Conservation (phyloP, 2,113 vertebrate species). For the Lepus timidus region DNA sequence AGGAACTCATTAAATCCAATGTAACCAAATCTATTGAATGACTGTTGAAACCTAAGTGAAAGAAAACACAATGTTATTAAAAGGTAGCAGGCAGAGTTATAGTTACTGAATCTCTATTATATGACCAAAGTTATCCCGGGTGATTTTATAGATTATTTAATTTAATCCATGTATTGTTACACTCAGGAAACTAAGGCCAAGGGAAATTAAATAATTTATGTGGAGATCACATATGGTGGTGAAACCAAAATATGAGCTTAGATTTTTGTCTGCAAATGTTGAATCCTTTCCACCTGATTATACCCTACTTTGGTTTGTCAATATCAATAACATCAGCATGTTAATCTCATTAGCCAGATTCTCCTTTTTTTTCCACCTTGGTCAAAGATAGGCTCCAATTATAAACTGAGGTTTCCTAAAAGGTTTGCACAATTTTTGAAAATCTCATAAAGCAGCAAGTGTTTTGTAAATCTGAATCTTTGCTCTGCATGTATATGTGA, state of each 20-base stretch:
- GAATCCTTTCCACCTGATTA: background rate
- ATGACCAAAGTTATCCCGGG: background rate
- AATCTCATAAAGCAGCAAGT: background rate
- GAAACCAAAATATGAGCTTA: background rate
- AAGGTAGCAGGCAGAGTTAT: background rate
- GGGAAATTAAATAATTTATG: conserved; percentile 23
- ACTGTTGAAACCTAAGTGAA: conserved; percentile 21
- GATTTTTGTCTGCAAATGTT: background rate
- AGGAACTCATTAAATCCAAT: conserved; percentile 17
- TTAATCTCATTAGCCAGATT: background rate
- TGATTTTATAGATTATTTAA: conserved; percentile 4
- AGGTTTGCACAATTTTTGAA: background rate
- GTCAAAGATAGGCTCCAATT: background rate
- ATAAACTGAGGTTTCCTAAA: conserved; percentile 36
- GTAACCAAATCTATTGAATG: background rate
- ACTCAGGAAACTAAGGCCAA: conserved; percentile 11
- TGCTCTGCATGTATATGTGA: background rate
- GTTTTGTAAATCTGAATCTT: conserved; percentile 29
- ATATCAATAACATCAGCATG: background rate
- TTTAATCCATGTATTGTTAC: conserved; percentile 22
- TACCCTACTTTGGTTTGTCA: background rate
- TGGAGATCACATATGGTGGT: background rate
- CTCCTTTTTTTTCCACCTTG: background rate
- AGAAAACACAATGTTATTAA: background rate
- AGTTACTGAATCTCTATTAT: conserved; percentile 6